Percentiles rank a stretch among this genome's conserved stretches.
phyloP scores from a whole-genome alignment of 2,888 invertebrate species.

The Doris montereyensis region DNA sequence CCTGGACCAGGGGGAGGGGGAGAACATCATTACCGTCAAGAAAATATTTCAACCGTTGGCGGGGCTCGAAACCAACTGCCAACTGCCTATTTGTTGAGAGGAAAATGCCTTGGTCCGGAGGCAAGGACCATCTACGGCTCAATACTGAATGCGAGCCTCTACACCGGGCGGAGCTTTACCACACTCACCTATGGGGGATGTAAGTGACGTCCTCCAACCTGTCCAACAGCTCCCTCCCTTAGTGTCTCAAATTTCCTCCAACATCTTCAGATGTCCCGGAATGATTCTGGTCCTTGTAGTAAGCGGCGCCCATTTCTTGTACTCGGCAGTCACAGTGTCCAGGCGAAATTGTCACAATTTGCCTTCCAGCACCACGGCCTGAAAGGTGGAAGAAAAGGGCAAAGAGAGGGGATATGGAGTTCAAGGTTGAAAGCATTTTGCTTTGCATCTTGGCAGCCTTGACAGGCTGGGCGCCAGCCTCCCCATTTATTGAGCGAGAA shows the following conservation, averaged over 20 bases:
- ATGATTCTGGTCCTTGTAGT: constrained; percentile 39
- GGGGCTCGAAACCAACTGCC: no score
- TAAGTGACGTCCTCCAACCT: constrained; percentile 51
- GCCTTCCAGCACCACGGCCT: constrained; percentile 98
- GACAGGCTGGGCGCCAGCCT: no score
- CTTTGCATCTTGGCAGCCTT: no score
- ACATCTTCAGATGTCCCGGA: constrained; percentile 18
- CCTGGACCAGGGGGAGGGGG: no score
- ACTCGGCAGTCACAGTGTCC: constrained; percentile 97
- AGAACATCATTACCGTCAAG: no score
- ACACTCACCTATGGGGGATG: constrained; percentile 40
- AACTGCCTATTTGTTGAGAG: no score
- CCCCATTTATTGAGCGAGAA: background rate
- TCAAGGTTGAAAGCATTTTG: background rate
- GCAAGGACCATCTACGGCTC: no score
- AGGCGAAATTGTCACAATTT: constrained; percentile 99
- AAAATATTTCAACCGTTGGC: no score
- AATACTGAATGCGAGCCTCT: no score
- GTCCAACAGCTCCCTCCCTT: constrained; percentile 52
- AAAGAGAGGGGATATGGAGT: background rate
- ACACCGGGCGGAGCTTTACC: no score
- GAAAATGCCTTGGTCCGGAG: no score
- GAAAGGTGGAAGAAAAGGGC: constrained; percentile 45
- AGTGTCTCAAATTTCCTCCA: constrained; percentile 12
- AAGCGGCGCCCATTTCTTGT: constrained; percentile 91